These are phyloP conservation scores for Eupithecia tripunctaria DNA, from an alignment of 2,888 invertebrate genomes.

Conservation along the genomic window DNA sequence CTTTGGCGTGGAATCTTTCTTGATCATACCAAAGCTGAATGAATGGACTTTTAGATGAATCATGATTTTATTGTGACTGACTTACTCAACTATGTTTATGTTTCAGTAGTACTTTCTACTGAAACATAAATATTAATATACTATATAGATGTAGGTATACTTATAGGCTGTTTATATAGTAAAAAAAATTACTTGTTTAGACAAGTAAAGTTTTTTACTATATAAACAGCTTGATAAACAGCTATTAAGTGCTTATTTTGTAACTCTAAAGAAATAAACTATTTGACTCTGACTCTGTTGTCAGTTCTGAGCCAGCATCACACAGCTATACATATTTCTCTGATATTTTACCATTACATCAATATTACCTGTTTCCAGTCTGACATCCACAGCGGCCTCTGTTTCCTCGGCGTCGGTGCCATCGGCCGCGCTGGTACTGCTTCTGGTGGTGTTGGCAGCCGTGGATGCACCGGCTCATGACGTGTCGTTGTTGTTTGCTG, in stretches of 20 bases:
- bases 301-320: no score
- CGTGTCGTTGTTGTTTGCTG: constrained; percentile 92
- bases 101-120: not conserved
- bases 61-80: not conserved
- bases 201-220: no score
- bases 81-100: not conserved
- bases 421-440: constrained; percentile 92
- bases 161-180: no score
- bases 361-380: constrained; percentile 70
- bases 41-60: not conserved
- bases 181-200: no score
- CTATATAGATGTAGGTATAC: no score
- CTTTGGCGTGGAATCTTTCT: not conserved
- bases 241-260: no score
- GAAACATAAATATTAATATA: no score
- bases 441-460: constrained; percentile 91
- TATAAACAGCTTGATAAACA: no score
- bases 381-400: constrained; percentile 94
- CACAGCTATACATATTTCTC: no score
- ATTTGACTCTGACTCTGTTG: no score
- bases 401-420: constrained; percentile 95
- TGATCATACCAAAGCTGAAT: not conserved
- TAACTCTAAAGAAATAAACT: no score
- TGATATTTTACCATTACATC: no score
- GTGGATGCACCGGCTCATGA: constrained; percentile 93